Evolutionary conservation across 2,797 vertebrate species (phyloP).

Genomic region (Iguana delicatissima): DNA sequence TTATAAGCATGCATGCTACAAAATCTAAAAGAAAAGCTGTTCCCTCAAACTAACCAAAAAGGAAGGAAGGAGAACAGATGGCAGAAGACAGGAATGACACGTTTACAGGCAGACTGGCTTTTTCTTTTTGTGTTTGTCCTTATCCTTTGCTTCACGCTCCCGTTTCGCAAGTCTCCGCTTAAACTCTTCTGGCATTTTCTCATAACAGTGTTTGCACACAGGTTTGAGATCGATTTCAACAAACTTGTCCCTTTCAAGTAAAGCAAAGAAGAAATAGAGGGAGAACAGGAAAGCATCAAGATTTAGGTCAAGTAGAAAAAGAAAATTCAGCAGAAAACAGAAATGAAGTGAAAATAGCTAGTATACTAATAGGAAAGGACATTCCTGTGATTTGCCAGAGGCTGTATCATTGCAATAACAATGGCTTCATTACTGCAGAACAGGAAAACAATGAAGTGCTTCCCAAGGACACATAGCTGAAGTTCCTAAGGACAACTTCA

Average conservation of each 20-base stretch:
- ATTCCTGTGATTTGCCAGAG: not conserved
- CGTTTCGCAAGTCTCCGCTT: slow-evolving; percentile 92
- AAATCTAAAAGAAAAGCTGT: slow-evolving; percentile 46
- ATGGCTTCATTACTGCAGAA: not conserved
- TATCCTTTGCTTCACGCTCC: slow-evolving; percentile 91
- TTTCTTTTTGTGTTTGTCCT: slow-evolving; percentile 93
- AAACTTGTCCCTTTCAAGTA: slow-evolving; percentile 93
- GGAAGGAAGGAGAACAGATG: slow-evolving; percentile 72
- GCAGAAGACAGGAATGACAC: slow-evolving; percentile 74
- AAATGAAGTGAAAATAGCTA: slow-evolving; percentile 45
- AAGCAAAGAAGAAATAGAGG: slow-evolving; percentile 74
- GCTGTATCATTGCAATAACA: not conserved
- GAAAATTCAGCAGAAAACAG: slow-evolving; percentile 58
- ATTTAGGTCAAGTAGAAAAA: slow-evolving; percentile 55
- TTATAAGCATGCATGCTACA: slow-evolving; percentile 55
- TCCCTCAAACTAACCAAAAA: slow-evolving; percentile 87
- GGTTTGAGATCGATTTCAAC: slow-evolving; percentile 98
- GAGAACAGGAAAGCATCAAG: slow-evolving; percentile 76
- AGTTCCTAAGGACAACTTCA: not conserved
- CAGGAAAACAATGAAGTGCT: not conserved
- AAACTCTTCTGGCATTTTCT: slow-evolving; percentile 95
- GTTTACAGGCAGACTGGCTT: slow-evolving; percentile 93
- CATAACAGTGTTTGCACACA: slow-evolving; percentile 98
- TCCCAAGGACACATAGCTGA: not conserved
- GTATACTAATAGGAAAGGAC: slow-evolving; percentile 37